These are phyloP conservation scores for Paralichthys olivaceus DNA, from an alignment of 2,113 vertebrate genomes.

Conservation along the genomic window DNA sequence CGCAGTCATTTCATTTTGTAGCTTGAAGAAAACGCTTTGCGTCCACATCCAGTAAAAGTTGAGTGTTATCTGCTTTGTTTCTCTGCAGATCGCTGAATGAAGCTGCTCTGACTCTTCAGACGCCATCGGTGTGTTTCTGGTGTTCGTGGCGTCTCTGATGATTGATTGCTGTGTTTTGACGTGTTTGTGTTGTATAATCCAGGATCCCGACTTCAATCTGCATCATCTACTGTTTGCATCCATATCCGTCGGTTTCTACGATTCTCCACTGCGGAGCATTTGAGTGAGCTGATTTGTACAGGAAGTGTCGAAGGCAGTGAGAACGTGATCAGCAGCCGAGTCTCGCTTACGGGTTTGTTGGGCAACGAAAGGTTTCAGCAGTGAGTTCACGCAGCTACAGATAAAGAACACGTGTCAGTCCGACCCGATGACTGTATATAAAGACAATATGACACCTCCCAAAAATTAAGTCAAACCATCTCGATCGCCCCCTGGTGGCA, in stretches of 20 bases:
- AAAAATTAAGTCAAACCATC: neutral
- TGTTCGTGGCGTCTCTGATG: neutral
- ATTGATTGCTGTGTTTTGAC: slow-evolving; percentile 11
- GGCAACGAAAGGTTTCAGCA: too few species aligned
- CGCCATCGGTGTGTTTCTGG: neutral
- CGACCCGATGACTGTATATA: neutral
- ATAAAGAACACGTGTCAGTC: too few species aligned
- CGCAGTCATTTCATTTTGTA: too few species aligned
- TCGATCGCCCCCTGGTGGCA: too few species aligned
- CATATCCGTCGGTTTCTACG: neutral
- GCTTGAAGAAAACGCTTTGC: neutral
- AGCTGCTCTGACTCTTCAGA: neutral
- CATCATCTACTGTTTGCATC: neutral
- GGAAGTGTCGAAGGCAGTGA: neutral
- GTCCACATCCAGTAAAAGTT: fast-evolving
- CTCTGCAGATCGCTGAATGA: slow-evolving; percentile 64
- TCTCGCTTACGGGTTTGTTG: neutral
- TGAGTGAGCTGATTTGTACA: neutral
- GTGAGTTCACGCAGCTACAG: neutral
- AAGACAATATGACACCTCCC: neutral
- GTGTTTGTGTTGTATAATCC: slow-evolving; percentile 2
- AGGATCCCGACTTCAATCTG: neutral
- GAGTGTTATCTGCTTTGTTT: neutral
- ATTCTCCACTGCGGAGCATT: neutral
- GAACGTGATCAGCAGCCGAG: neutral